Base-by-base conservation (phyloP, 2,797 vertebrate species). In the Staurois parvus region DNA sequence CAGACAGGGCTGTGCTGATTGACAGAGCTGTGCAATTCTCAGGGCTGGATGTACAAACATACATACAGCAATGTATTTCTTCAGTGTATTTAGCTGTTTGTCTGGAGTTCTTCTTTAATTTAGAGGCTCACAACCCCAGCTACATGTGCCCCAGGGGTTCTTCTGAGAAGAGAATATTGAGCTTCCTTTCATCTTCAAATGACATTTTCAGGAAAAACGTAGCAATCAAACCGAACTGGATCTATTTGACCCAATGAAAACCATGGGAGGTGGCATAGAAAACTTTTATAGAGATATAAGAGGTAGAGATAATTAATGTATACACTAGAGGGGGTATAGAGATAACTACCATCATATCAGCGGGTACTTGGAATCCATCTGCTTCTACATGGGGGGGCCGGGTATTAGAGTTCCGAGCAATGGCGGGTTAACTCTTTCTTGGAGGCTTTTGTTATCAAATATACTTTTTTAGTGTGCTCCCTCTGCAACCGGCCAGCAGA, bases 291-390 rank as follows among this genome's bases (percentile, higher is more conserved):
- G 48, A 56, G 17, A 21, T 56, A 56, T 56, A 56, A 56, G 48
- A 56, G 48, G 21, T 59, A 59, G 52, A 59, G 52, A 59, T 59
- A 59, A 59, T 59, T 24, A 59, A 59, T 59, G 5, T 24, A n/a
- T n/a, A 59, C 52, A 59, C 52, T 24, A 24, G 52, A 59, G 52
- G 52, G 52, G 52, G 52, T 59, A 59, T 59, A 24, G 52, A 59
- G 52, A 59, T 59, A 59, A 59, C 52, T 24, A 59, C 21, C 21
- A 59, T 24, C 10, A 59, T 59, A 59, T 59, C 52, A 59, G 52
- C 52, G 15, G 76, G 42, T 59, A 59, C 52, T 59, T 59, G 2
- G 52, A 59, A 59, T 59, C 52, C 52, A 29, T 30, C 72, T 83
- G 52, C 80, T 83, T 75, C 73, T 75, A 59, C 21, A 24, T n/a